Evolutionary conservation across 1,140 invertebrate species (phyloP), one percentile per base, ranked within the genome.

Genomic region (Drosophila bipectinata): DNA sequence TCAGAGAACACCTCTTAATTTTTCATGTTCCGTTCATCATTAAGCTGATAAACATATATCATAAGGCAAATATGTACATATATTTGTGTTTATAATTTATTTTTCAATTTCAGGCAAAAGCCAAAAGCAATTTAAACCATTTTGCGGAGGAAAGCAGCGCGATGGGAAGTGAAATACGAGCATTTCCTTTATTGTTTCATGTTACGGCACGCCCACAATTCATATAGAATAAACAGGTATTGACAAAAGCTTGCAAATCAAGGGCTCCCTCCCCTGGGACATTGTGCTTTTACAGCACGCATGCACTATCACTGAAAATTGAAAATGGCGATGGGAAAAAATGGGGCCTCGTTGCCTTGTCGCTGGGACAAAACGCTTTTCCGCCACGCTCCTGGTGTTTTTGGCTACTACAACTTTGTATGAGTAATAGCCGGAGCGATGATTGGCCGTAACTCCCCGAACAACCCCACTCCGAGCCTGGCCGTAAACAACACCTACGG

Each of bases 141-240:
- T 67, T 67, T 63, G 28, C 63, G 47, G 34, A 49, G 34, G 34
- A 49, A 39, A 63, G 30, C 47, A 64, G 49, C 32, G 59, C 59
- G 60, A 67, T 67, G 63, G 59, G 63, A 67, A 67, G 59, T 67
- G 59, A 67, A 67, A 67, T 67, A 63, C 63, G 63, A 67, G 63
- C 63, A 47, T 67, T 67, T 69, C 62, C 51, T 69, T 69, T 69
- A 67, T 69, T 69, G 53, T 68, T 68, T 55, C 66, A 69, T 67
- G 39, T 67, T 55, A 12, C 26, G 66, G 44, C 62, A 67, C 66
- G 66, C 66, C 66, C 66, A 64, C 62, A 67, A 69, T 54, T 69
- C 66, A 68, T 68, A 56, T 67, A 68, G 45, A 56, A 69, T 69
- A 69, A 67, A 69, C 61, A 69, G 61, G 66, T 69, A 69, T 67